A percentile compares a stretch with the other conserved stretches of the same genome.
phyloP scores from a whole-genome alignment of 2,888 invertebrate species.

The Lasioglossum pauxillum region DNA sequence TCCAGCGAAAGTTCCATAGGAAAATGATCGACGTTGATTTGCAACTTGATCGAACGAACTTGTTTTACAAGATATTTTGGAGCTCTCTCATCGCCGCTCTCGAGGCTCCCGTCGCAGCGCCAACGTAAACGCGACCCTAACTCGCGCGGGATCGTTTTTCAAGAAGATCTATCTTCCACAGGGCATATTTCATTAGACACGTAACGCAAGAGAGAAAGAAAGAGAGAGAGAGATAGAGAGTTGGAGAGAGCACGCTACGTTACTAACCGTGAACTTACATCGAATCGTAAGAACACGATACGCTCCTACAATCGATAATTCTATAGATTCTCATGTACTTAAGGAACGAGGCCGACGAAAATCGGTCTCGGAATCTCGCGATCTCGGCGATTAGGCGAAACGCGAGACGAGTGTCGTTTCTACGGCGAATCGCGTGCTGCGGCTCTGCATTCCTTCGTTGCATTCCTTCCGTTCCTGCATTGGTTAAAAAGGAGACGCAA shows the following conservation, averaged over 20 bases:
- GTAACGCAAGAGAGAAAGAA: constrained; percentile 55
- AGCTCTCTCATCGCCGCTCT: not conserved
- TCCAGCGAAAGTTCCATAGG: not conserved
- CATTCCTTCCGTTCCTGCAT: not conserved
- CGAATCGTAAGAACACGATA: constrained; percentile 42
- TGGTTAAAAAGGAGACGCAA: not conserved
- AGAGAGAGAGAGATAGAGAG: constrained; percentile 51
- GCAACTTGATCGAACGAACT: not conserved
- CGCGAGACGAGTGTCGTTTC: constrained; percentile 8
- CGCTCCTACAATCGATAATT: constrained; percentile 45
- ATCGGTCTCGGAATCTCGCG: constrained; percentile 14
- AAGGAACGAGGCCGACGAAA: constrained; percentile 40
- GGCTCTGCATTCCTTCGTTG: not conserved
- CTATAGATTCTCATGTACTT: constrained; percentile 61
- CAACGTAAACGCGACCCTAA: not conserved
- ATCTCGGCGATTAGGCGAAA: constrained; percentile 6
- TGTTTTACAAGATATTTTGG: not conserved
- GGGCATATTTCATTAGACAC: constrained; percentile 78
- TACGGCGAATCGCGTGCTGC: not conserved
- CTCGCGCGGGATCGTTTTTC: not conserved
- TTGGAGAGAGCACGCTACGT: constrained; percentile 67
- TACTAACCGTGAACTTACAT: constrained; percentile 51
- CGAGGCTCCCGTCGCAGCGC: not conserved
- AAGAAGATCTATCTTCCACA: constrained; percentile 72
- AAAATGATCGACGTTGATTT: not conserved